phyloP scores from a whole-genome alignment of 2,113 vertebrate genomes.

The Protomyctophum bolini region DNA sequence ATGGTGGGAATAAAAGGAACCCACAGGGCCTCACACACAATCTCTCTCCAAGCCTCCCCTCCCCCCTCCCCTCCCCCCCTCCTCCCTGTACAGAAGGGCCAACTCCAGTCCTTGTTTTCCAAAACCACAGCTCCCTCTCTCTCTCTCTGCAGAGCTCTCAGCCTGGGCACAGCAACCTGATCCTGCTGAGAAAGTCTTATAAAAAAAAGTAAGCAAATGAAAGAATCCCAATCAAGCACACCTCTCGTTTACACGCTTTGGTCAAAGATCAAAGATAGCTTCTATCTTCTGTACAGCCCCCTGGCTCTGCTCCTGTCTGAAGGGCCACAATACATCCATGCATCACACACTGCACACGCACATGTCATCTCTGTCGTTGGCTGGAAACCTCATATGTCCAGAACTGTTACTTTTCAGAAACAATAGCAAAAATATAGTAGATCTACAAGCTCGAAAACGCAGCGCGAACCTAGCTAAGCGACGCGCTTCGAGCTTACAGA shows the following conservation, averaged over 20 bases:
- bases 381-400: too few species aligned
- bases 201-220: constrained; percentile 57
- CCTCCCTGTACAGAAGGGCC: constrained; percentile 11
- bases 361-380: too few species aligned
- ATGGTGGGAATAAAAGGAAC: constrained; percentile 28
- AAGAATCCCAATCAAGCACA: constrained; percentile 51
- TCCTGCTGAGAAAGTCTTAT: constrained; percentile 68
- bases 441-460: too few species aligned
- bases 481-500: too few species aligned
- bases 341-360: too few species aligned
- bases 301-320: neutral
- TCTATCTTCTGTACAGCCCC: neutral
- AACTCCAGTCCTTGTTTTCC: constrained; percentile 28
- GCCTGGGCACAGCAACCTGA: constrained; percentile 61
- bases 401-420: neutral
- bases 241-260: constrained; percentile 22
- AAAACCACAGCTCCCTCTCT: constrained; percentile 49
- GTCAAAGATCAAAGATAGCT: constrained; percentile 21
- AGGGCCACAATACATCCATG: too few species aligned
- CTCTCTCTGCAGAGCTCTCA: constrained; percentile 27
- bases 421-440: neutral
- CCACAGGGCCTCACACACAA: constrained; percentile 34
- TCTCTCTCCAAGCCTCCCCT: constrained; percentile 3
- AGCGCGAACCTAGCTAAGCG: too few species aligned
- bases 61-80: neutral